These are phyloP conservation scores for Gavia stellata DNA, from an alignment of 2,113 vertebrate species.

Conservation along the genomic window DNA sequence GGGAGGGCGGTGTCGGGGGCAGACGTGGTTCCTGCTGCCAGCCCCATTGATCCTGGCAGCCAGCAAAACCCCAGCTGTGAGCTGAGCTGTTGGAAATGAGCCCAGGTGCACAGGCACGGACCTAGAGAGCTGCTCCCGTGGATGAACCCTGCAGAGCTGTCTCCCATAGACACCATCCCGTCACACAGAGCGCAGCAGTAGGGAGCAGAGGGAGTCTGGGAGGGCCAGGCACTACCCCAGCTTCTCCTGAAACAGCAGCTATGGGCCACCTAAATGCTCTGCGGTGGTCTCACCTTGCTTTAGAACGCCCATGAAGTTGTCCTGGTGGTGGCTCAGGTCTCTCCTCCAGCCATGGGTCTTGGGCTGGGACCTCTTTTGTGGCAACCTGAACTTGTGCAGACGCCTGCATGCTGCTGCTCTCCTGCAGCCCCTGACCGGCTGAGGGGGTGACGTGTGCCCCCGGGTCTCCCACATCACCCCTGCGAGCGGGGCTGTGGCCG, in stretches of 20 bases:
- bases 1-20: background rate
- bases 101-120: background rate
- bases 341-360: background rate
- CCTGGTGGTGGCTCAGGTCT: background rate
- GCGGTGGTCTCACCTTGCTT: background rate
- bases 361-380: background rate
- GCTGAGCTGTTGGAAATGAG: background rate
- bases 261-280: background rate
- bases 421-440: background rate
- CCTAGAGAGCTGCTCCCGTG: background rate
- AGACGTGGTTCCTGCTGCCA: background rate
- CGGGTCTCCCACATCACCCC: background rate
- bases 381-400: background rate
- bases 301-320: background rate
- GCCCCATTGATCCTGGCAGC: background rate
- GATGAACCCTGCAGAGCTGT: background rate
- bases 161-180: too few relatives aligned
- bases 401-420: background rate
- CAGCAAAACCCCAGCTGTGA: background rate
- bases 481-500: fast-evolving
- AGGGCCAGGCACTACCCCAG: background rate
- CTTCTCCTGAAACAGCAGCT: background rate
- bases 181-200: background rate
- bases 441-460: fast-evolving
- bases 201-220: background rate